Evolutionary conservation across 2,113 vertebrate genomes (phyloP).

Genomic region (Choloepus hoffmanni): DNA sequence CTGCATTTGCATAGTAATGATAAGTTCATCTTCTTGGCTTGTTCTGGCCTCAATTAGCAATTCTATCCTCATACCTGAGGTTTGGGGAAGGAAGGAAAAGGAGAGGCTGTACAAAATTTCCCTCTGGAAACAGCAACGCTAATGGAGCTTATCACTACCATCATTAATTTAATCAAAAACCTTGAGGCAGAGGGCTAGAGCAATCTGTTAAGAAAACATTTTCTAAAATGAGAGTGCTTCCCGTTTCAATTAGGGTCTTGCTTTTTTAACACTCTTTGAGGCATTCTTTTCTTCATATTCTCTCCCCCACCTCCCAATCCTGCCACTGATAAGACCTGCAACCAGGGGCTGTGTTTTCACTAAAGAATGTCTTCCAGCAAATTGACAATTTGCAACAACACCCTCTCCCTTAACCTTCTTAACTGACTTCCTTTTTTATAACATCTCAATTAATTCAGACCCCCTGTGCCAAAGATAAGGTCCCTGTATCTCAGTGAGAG

Average conservation of each 20-base stretch:
- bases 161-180: slow-evolving; percentile 91
- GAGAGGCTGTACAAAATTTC: slow-evolving; percentile 82
- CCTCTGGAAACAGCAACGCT: slow-evolving; percentile 88
- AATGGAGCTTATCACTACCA: slow-evolving; percentile 91
- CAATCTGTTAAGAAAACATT: slow-evolving; percentile 92
- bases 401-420: slow-evolving; percentile 47
- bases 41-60: slow-evolving; percentile 81
- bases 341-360: slow-evolving; percentile 64
- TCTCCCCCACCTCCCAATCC: not conserved
- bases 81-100: slow-evolving; percentile 74
- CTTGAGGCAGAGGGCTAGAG: slow-evolving; percentile 84
- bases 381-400: slow-evolving; percentile 47
- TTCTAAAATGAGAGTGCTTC: slow-evolving; percentile 89
- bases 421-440: slow-evolving; percentile 76
- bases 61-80: slow-evolving; percentile 82
- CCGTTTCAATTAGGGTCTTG: slow-evolving; percentile 87
- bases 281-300: slow-evolving; percentile 6
- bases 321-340: slow-evolving; percentile 31
- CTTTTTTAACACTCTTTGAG: slow-evolving; percentile 10
- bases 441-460: slow-evolving; percentile 84
- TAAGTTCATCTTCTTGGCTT: slow-evolving; percentile 82
- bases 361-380: slow-evolving; percentile 4
- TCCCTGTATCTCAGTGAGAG: slow-evolving; percentile 66
- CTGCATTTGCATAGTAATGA: slow-evolving; percentile 87
- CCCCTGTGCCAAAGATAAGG: slow-evolving; percentile 68